phyloP scores from a whole-genome alignment of 2,113 vertebrate species.

The Elephantulus edwardii region DNA sequence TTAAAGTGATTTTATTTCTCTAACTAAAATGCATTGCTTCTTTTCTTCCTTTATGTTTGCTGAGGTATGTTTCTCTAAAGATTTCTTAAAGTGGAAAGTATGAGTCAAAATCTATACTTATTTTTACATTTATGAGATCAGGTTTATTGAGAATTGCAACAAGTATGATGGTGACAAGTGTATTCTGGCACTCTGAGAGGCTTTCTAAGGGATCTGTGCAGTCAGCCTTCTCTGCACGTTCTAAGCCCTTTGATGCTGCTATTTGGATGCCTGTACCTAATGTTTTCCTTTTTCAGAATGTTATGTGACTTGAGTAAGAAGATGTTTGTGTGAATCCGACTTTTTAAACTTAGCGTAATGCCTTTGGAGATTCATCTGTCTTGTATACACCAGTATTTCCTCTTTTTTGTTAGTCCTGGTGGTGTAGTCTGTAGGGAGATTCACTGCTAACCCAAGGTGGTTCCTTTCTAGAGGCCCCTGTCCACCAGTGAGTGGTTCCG shows the following conservation, averaged over 20 bases:
- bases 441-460: too few species aligned
- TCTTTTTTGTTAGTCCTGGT: too few species aligned
- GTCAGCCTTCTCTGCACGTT: too few species aligned
- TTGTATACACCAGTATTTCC: not conserved
- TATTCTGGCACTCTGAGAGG: not conserved
- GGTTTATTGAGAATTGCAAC: not conserved
- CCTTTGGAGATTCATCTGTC: not conserved
- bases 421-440: too few species aligned
- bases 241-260: too few species aligned
- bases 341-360: not conserved
- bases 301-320: not conserved
- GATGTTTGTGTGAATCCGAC: too few species aligned
- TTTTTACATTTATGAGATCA: not conserved
- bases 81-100: not conserved
- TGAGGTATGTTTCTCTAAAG: not conserved
- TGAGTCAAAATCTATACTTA: not conserved
- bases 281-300: not conserved
- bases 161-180: not conserved
- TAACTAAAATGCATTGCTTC: constrained; percentile 22
- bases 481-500: too few species aligned
- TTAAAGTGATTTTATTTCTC: constrained; percentile 53
- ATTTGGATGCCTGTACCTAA: too few species aligned
- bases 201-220: too few species aligned
- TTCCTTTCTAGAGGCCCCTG: too few species aligned
- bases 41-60: not conserved